Conservation (phyloP, 2,888 invertebrate genomes). For the Diloba caeruleocephala region DNA sequence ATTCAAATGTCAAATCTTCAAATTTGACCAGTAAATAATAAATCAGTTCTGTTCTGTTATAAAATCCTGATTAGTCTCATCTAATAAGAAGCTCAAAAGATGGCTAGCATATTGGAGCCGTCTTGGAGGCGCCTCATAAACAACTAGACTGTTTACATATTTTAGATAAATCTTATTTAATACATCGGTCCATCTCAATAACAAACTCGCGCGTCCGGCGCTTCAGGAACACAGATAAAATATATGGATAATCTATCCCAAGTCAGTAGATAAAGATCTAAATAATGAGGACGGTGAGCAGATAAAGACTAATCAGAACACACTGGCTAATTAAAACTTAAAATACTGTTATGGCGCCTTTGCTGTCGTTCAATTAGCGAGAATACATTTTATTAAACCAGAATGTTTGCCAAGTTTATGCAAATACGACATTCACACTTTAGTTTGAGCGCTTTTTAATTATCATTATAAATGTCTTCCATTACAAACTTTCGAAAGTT, state of each 20-base stretch:
- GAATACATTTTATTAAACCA: slow-evolving; percentile 7
- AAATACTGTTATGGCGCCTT: slow-evolving; percentile 23
- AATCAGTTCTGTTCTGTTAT: slow-evolving; percentile 10
- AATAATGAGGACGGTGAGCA: slow-evolving; percentile 57
- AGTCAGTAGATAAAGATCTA: slow-evolving; percentile 54
- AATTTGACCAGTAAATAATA: slow-evolving; percentile 20
- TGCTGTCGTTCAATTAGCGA: slow-evolving; percentile 21
- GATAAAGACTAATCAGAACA: slow-evolving; percentile 61
- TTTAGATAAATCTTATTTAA: slow-evolving; percentile 32
- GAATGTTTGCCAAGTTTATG: slow-evolving; percentile 22
- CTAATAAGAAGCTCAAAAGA: slow-evolving; percentile 21
- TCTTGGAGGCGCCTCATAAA: slow-evolving; percentile 37
- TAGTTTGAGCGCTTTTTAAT: slow-evolving; percentile 8
- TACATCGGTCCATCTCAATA: slow-evolving; percentile 13
- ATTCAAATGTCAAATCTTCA: slow-evolving; percentile 11
- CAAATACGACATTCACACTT: slow-evolving; percentile 23
- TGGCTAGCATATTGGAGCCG: slow-evolving; percentile 19
- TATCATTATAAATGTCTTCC: not conserved
- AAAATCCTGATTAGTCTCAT: slow-evolving; percentile 33
- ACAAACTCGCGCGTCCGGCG: slow-evolving; percentile 27
- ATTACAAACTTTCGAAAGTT: slow-evolving; percentile 2
- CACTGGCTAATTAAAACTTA: slow-evolving; percentile 56
- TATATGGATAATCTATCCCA: slow-evolving; percentile 54
- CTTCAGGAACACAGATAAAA: slow-evolving; percentile 37
- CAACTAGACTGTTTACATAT: slow-evolving; percentile 9